Base-by-base conservation (phyloP, 1,140 invertebrate species). In the Oscheius sp. region DNA sequence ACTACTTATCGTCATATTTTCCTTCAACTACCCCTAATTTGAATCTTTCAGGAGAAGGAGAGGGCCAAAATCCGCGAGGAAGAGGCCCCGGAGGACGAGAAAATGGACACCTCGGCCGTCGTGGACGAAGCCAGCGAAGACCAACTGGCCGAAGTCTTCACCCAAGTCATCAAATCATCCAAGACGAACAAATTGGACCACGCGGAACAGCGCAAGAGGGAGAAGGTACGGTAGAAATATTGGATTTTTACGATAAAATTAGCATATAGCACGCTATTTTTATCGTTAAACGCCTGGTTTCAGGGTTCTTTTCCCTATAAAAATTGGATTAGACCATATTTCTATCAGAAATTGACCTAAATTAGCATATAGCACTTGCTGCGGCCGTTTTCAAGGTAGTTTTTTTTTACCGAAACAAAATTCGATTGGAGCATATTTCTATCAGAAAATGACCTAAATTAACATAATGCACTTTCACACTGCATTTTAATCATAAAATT, bases 31-130 rank as follows among this genome's bases (percentile, higher is more conserved):
- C 15, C 52, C 15, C 13, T 58, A n/a, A n/a, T n/a, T n/a, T n/a
- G n/a, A n/a, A n/a, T n/a, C 23, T 15, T 58, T n/a, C 90, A 80
- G 90, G 90, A 78, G 77, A 88, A 62, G 87, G 87, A 89, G 79
- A 82, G 89, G n/a, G 87, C 85, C 52, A 89, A 90, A 49, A 80
- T 79, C 20, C 86, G 86, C 64, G 86, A 86, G 76, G 85, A 87
- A 36, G 81, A 75, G 75, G 82, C 81, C 67, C 77, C 82, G 45
- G 45, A 70, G 4, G 38, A 63, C n/a, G 20, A 34, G 45, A 38
- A 34, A 36, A 49, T 59, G 34, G 32, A 52, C 0, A 58, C 28
- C 20, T 36, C 20, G 20, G 36, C 1, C 20, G 68, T 20, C 29
- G 3, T 20, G 2, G 28, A 23, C 3, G 29, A n/a, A 28, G 73